Base-by-base conservation (phyloP, 2,888 invertebrate species). In the Salpingus planirostris region DNA sequence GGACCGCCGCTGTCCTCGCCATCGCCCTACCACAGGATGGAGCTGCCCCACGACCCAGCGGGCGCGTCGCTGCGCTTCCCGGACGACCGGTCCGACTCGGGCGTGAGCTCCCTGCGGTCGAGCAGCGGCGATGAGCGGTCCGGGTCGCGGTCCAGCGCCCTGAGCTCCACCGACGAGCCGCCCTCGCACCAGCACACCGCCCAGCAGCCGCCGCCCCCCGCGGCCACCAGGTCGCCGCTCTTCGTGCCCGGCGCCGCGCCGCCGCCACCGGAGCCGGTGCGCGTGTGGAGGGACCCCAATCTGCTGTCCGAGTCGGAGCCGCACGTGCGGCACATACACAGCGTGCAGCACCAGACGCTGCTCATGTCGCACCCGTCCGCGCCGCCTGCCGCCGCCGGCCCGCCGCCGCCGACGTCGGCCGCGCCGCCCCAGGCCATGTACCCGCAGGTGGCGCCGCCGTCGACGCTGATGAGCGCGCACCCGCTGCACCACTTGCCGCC, bases 51-150 rank as follows among this genome's bases (percentile, higher is more conserved):
- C 51, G 36, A 54, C 59, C 47, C 64, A 31, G 47, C 45, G 25
- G 41, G 4, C 4, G 5, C 39, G 25, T 33, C 35, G 18, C 30
- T 36, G 51, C 40, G 57, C 35, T 67, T 68, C 55, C 64, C 64
- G 27, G 72, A 70, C 59, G 63, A 64, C 50, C 62, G 65, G 39
- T 61, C 60, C 42, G 65, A 65, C 51, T 65, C 65, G 45, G 65
- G 82, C 67, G 78, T 83, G 71, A 81, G 82, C 66, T 81, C 81
- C 34, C 68, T 81, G 57, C 73, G 81, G 53, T 79, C 79, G 56
- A 50, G 55, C 31, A 72, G 72, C 55, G 74, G 75, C 58, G 82
- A 82, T 72, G 82, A 82, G 66, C 76, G 82, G 52, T 79, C 79
- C 65, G 82, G 81, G 59, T 80, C 80, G 62, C 74, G 81, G 42